phyloP scores from a whole-genome alignment of 2,888 invertebrate genomes.

The Scrobipalpa atriplicella region DNA sequence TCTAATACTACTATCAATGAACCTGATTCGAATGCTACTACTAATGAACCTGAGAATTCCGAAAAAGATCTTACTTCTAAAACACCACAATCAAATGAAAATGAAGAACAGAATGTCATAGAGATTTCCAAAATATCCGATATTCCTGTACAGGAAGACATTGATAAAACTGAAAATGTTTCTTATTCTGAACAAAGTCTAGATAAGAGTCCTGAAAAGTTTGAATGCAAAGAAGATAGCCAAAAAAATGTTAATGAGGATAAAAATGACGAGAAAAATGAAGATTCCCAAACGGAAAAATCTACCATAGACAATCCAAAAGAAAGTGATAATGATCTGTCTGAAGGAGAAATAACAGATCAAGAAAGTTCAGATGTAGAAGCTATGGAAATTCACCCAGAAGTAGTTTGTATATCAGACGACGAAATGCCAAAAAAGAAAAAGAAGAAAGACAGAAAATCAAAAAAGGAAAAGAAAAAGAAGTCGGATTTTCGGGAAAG shows the following conservation, averaged over 20 bases:
- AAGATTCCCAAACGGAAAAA: neutral
- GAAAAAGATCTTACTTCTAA: conserved; percentile 8
- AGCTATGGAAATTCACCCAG: conserved; percentile 61
- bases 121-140: conserved; percentile 35
- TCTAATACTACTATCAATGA: neutral
- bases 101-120: conserved; percentile 34
- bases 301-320: neutral
- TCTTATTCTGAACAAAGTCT: neutral
- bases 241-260: neutral
- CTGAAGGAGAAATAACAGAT: conserved; percentile 67
- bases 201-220: neutral
- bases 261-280: neutral
- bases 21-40: neutral
- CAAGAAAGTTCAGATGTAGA: conserved; percentile 65
- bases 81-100: conserved; percentile 19
- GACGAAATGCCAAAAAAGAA: conserved; percentile 54
- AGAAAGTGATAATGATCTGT: conserved; percentile 47
- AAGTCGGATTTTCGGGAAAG: conserved; percentile 67
- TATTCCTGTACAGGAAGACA: conserved; percentile 34
- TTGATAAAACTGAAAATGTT: neutral
- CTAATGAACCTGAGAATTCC: neutral
- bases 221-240: neutral
- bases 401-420: conserved; percentile 81
- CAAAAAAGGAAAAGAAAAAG: conserved; percentile 72
- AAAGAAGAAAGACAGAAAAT: conserved; percentile 59